phyloP scores from a whole-genome alignment of 2,113 vertebrate species.

The Myiagra hebetior region DNA sequence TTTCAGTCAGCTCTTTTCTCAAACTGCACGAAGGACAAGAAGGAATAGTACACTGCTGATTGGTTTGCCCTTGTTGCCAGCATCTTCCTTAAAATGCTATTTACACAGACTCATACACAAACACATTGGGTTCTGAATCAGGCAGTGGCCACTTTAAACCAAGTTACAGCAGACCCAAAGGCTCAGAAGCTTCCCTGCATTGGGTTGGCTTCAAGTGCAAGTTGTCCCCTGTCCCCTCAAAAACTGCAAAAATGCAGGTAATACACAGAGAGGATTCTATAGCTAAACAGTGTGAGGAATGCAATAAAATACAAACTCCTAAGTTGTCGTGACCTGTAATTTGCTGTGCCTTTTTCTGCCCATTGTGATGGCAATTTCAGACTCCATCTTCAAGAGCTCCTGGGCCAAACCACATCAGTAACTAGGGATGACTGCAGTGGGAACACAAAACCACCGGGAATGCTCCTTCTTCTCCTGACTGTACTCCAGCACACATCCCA shows the following conservation, averaged over 20 bases:
- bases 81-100: background rate
- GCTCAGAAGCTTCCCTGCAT: background rate
- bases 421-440: background rate
- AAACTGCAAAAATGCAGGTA: background rate
- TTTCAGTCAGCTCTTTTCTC: background rate
- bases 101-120: background rate
- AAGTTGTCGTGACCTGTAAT: background rate
- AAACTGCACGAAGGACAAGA: rapidly evolving
- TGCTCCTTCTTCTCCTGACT: background rate
- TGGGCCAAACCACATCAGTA: background rate
- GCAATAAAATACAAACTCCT: background rate
- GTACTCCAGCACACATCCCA: background rate
- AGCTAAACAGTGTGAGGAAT: background rate
- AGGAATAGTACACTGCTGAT: rapidly evolving
- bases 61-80: background rate
- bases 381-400: background rate
- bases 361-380: background rate
- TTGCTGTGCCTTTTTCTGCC: background rate
- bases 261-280: background rate
- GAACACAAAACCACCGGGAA: background rate
- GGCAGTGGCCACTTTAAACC: background rate
- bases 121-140: background rate
- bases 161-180: background rate
- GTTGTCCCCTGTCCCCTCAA: background rate
- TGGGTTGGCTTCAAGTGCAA: background rate